Evolutionary conservation across 2,113 vertebrate species (phyloP).

Genomic region (Thamnophis sirtalis): DNA sequence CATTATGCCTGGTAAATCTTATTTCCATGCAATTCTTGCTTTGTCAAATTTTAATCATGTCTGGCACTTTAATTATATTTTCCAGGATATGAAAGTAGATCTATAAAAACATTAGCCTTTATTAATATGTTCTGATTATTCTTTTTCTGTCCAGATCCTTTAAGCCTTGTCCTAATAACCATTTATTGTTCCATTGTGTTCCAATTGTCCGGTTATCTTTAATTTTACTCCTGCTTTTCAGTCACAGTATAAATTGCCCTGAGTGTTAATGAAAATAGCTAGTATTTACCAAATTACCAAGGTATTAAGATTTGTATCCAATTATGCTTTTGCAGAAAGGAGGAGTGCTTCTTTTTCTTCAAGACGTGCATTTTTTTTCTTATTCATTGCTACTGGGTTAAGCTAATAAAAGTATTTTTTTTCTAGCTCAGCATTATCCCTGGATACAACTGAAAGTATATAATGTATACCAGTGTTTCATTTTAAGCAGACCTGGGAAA

Average conservation of each 20-base stretch:
- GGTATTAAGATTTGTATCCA: neutral
- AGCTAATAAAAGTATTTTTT: neutral
- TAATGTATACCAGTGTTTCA: neutral
- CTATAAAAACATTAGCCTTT: neutral
- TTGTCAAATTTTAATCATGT: neutral
- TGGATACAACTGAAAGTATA: neutral
- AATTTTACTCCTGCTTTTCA: neutral
- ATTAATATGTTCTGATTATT: neutral
- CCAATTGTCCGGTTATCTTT: neutral
- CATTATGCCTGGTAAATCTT: neutral
- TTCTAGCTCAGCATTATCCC: neutral
- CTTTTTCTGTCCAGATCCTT: neutral
- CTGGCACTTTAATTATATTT: neutral
- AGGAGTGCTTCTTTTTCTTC: neutral
- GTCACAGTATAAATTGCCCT: neutral
- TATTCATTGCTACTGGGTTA: neutral
- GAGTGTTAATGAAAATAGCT: neutral
- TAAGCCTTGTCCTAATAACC: neutral
- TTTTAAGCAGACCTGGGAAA: neutral
- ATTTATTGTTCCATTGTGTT: neutral
- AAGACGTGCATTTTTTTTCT: no score
- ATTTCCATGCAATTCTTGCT: neutral
- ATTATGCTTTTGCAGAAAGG: neutral
- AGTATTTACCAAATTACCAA: neutral
- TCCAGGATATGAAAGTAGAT: neutral